These are phyloP conservation scores for Eupithecia pulchellata DNA, from an alignment of 2,888 invertebrate species.

Conservation along the genomic window DNA sequence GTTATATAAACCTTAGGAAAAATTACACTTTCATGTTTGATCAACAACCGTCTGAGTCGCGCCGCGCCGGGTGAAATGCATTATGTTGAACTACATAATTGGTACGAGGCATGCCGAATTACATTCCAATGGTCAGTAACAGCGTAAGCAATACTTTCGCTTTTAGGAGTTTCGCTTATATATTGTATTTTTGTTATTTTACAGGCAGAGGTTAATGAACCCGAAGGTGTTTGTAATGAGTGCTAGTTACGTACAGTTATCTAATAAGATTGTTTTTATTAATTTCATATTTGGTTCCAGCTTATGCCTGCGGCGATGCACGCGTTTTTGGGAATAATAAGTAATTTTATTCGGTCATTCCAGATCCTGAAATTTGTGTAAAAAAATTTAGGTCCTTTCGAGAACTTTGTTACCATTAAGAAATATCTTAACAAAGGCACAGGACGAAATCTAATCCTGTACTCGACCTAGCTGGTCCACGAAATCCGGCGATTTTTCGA, in stretches of 20 bases:
- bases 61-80: constrained; percentile 2
- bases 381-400: too few relatives aligned
- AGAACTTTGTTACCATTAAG: too few relatives aligned
- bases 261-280: not conserved
- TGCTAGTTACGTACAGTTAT: not conserved
- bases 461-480: too few relatives aligned
- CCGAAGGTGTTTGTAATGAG: not conserved
- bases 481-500: too few relatives aligned
- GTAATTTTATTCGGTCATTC: too few relatives aligned
- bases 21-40: not conserved
- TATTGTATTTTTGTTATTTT: not conserved
- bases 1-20: not conserved
- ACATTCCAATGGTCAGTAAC: not conserved
- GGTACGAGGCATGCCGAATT: not conserved
- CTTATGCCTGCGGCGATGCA: too few relatives aligned
- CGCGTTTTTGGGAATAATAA: too few relatives aligned
- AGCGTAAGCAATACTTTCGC: constrained; percentile 8
- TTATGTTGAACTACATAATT: not conserved
- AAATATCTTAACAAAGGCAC: too few relatives aligned
- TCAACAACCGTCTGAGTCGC: not conserved
- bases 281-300: not conserved
- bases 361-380: too few relatives aligned
- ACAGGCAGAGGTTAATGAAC: not conserved
- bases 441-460: too few relatives aligned
- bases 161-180: not conserved